These are phyloP conservation scores for Toxonevra muliebris DNA, from an alignment of 2,888 invertebrate species.

Conservation along the genomic window DNA sequence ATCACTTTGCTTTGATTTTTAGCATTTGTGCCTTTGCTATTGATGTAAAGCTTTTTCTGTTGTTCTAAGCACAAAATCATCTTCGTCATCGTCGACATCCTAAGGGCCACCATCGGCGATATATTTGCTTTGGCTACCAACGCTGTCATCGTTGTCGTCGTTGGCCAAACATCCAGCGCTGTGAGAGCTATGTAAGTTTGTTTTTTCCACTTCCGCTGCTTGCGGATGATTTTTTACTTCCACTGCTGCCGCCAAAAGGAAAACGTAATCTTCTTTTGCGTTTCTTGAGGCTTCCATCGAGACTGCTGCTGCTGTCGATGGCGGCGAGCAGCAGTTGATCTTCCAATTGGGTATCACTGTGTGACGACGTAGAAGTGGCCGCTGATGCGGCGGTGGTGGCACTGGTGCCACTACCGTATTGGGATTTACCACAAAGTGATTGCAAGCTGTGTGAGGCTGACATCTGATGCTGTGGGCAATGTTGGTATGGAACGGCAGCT, in stretches of 20 bases:
- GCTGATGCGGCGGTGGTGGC: constrained; percentile 44
- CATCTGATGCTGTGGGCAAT: constrained; percentile 30
- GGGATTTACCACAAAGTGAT: constrained; percentile 31
- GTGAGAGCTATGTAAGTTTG: constrained; percentile 34
- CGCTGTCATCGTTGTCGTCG: not conserved
- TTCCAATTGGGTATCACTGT: constrained; percentile 45
- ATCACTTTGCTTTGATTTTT: too few species aligned
- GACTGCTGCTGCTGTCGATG: constrained; percentile 27
- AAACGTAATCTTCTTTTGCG: constrained; percentile 46
- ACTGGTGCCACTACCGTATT: constrained; percentile 5
- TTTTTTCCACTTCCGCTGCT: constrained; percentile 23
- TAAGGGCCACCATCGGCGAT: too few species aligned
- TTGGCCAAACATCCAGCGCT: constrained; percentile 26
- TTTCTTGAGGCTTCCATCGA: constrained; percentile 41
- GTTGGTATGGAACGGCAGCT: constrained; percentile 24
- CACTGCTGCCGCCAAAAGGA: constrained; percentile 41
- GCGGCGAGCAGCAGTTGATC: constrained; percentile 23
- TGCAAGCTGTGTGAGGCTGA: constrained; percentile 37
- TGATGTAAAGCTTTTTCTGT: too few species aligned
- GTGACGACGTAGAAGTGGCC: constrained; percentile 42
- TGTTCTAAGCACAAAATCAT: too few species aligned
- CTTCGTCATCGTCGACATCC: too few species aligned
- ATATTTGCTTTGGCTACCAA: too few species aligned
- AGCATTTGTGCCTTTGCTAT: too few species aligned
- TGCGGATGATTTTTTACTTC: constrained; percentile 14